Base-by-base conservation (phyloP, 2,797 vertebrate species). In the Carapus acus region DNA sequence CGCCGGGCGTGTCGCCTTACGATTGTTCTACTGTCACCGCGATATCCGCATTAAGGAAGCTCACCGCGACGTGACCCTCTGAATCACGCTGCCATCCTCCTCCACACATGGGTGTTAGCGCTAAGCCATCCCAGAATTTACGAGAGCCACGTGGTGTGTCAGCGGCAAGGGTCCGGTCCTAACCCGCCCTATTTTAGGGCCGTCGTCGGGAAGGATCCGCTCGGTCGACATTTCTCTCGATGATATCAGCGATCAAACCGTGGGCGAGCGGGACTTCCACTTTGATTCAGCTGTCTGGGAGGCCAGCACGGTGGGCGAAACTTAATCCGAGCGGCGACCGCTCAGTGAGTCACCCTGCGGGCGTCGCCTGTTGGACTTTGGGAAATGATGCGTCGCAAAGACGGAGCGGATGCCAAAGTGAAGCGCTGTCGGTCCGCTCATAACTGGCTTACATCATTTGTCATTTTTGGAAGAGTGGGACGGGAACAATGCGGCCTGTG, bases 31-130 rank as follows among this genome's bases (percentile, higher is more conserved):
- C 55, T 27, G 33, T 16, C 57, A 54, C 41, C 34, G 29, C 39
- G 9, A 50, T 84, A 69, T 65, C 77, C 74, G 48, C 75, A 62
- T 49, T 54, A 62, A 76, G 72, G 65, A 50, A 60, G 58, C 55
- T 48, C 59, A 49, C 18, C n/a, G 20, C 29, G 34, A 40, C 31
- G 15, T 67, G 63, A 67, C 52, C 43, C 42, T 63, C 37, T 81
- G 79, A 85, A 54, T 83, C 74, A 82, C 54, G 6, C 58, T 52
- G 11, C 62, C 65, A 58, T 67, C 60, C 51, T 69, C 43, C 52
- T 64, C 53, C 67, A 66, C n/a, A n/a, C 62, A 45, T 56, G 67
- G 52, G 59, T 68, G 58, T 66, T 66, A 79, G 70, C 49, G 49
- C 41, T 65, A 76, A 65, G 75, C 55, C 47, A 17, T 47, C 39